A percentile compares a stretch with the other conserved stretches of the same genome.
Conservation (phyloP, 2,113 vertebrate genomes). For the Phycodurus eques region DNA sequence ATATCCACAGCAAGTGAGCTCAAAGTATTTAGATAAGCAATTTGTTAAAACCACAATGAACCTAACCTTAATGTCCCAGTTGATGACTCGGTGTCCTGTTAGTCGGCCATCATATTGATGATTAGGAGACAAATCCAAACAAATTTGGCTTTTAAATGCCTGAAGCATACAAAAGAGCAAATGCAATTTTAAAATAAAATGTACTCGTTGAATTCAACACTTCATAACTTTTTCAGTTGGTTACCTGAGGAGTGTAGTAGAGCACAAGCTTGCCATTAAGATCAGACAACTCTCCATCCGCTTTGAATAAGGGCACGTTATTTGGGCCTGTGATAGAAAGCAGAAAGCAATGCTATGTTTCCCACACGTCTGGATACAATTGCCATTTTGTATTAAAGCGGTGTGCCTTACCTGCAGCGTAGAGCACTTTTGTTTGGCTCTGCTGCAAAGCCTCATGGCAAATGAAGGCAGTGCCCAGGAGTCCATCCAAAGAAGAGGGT, state of each 20-base stretch:
- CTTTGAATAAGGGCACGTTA: conserved; percentile 81
- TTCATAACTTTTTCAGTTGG: neutral
- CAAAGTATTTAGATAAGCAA: neutral
- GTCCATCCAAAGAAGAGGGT: conserved; percentile 90
- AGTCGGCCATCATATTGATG: conserved; percentile 87
- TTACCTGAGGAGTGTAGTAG: conserved; percentile 96
- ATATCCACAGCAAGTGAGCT: neutral
- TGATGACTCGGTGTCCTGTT: conserved; percentile 89
- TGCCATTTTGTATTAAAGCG: neutral
- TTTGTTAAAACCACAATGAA: neutral
- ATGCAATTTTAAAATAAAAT: neutral
- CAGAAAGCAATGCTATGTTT: conserved; percentile 16
- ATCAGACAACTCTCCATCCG: conserved; percentile 84
- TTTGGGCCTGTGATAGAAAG: conserved; percentile 83
- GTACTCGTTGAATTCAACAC: neutral
- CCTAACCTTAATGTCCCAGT: conserved; percentile 91
- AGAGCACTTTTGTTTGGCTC: conserved; percentile 72
- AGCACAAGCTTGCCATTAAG: conserved; percentile 84
- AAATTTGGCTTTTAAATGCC: conserved; percentile 95
- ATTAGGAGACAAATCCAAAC: conserved; percentile 88
- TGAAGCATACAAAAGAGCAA: conserved; percentile 41
- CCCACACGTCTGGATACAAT: neutral
- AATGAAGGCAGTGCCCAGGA: conserved; percentile 88
- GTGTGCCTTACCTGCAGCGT: conserved; percentile 71
- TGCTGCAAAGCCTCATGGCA: conserved; percentile 88